Percentiles rank a stretch among this genome's conserved stretches.
phyloP scores from a whole-genome alignment of 1,140 invertebrate species.

The Dendroctonus valens region DNA sequence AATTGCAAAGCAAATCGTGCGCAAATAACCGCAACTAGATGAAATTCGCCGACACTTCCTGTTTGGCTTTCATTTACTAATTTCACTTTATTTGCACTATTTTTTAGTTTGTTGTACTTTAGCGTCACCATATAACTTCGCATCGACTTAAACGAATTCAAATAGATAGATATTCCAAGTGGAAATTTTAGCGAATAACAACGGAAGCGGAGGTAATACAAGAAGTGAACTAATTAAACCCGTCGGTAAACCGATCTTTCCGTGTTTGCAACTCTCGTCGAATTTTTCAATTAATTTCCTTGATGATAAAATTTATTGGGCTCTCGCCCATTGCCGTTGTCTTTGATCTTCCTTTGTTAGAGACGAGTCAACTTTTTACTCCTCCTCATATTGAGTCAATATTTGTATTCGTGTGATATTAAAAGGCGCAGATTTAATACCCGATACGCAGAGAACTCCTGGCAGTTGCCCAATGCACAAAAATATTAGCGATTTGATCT shows the following conservation, averaged over 20 bases:
- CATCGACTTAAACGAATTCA: too few relatives aligned
- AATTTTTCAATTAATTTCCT: constrained; percentile 31
- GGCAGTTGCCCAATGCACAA: too few relatives aligned
- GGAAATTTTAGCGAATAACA: not conserved
- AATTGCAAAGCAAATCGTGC: too few relatives aligned
- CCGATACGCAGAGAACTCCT: too few relatives aligned
- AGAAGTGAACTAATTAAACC: constrained; percentile 21
- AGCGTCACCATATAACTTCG: too few relatives aligned
- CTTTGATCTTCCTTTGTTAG: constrained; percentile 22
- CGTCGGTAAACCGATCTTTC: constrained; percentile 19
- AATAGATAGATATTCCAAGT: too few relatives aligned
- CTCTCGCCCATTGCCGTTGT: constrained; percentile 18
- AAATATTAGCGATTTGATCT: too few relatives aligned
- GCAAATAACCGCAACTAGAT: too few relatives aligned
- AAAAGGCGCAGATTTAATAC: not conserved
- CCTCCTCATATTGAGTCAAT: constrained; percentile 15
- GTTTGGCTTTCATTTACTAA: too few relatives aligned
- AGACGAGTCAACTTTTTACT: constrained; percentile 18
- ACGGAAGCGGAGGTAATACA: constrained; percentile 14
- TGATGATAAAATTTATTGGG: constrained; percentile 29
- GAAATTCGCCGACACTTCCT: too few relatives aligned
- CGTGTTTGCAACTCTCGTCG: constrained; percentile 11
- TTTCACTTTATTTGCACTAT: too few relatives aligned
- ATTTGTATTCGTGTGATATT: constrained; percentile 12
- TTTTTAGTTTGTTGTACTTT: too few relatives aligned